These are phyloP conservation scores for Phenacoccus solenopsis DNA, from an alignment of 1,140 invertebrate genomes.

Conservation along the genomic window DNA sequence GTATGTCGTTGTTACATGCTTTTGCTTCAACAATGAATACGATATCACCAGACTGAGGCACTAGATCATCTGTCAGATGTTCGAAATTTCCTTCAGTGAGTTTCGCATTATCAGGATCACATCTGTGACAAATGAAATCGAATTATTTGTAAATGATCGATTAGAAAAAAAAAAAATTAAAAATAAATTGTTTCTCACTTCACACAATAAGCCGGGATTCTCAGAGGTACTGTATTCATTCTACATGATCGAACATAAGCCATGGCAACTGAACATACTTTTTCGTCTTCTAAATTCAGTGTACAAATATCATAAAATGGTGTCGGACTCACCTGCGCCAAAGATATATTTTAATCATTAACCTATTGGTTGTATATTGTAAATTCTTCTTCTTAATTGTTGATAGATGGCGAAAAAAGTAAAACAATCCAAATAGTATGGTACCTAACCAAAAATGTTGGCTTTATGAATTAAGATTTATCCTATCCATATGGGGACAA, in stretches of 20 bases:
- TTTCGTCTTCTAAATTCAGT: constrained; percentile 37
- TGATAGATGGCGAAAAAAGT: no score
- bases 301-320: constrained; percentile 50
- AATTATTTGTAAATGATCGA: no score
- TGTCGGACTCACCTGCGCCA: constrained; percentile 43
- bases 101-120: background rate
- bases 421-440: no score
- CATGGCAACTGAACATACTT: constrained; percentile 57
- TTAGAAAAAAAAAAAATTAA: no score
- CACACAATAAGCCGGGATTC: constrained; percentile 64
- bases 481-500: no score
- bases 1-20: constrained; percentile 56
- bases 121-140: no score
- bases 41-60: constrained; percentile 59
- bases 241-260: constrained; percentile 65
- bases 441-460: no score
- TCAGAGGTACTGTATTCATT: constrained; percentile 43
- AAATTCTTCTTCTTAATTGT: no score
- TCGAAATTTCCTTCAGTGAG: constrained; percentile 57
- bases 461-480: no score
- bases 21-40: constrained; percentile 82
- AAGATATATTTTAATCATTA: no score
- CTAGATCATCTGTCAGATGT: constrained; percentile 37
- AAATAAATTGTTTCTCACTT: no score
- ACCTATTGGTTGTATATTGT: no score